Percentiles rank a stretch among this genome's conserved stretches.
Evolutionary conservation across 1,140 invertebrate genomes (phyloP).

Genomic region (Nasonia longicornis): DNA sequence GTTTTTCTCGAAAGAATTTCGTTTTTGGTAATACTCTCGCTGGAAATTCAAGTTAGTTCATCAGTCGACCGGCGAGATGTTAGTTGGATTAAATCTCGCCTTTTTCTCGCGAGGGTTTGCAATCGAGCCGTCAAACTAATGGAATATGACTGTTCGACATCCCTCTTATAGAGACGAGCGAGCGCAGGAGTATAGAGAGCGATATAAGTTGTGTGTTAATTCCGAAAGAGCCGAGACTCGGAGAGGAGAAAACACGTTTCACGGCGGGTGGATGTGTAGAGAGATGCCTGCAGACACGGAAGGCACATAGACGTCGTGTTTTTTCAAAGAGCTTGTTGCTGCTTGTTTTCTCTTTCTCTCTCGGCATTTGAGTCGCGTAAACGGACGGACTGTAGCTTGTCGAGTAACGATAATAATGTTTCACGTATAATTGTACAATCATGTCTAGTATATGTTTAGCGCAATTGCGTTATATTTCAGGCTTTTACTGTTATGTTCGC

Average conservation of each 20-base stretch:
- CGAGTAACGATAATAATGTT: too few species aligned
- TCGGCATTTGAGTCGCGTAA: too few species aligned
- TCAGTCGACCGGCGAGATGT: background rate
- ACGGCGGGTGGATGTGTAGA: background rate
- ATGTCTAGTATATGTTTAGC: too few species aligned
- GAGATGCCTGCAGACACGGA: too few species aligned
- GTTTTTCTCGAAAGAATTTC: too few species aligned
- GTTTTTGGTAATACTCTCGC: too few species aligned
- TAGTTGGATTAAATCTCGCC: background rate
- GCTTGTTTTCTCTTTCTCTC: too few species aligned
- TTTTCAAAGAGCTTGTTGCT: background rate
- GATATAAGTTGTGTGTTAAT: background rate
- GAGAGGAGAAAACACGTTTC: background rate
- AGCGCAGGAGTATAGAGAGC: background rate
- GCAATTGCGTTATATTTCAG: too few species aligned
- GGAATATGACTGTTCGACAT: constrained; percentile 49
- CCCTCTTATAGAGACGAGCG: background rate
- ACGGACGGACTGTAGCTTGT: too few species aligned
- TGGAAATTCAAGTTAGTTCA: too few species aligned
- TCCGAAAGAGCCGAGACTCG: constrained; percentile 3
- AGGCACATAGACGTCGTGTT: background rate
- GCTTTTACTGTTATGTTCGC: too few species aligned
- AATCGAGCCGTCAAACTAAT: constrained; percentile 49
- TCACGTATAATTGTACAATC: too few species aligned
- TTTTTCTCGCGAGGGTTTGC: background rate